Evolutionary conservation across 2,113 vertebrate species (phyloP).

Genomic region (Gopherus flavomarginatus): DNA sequence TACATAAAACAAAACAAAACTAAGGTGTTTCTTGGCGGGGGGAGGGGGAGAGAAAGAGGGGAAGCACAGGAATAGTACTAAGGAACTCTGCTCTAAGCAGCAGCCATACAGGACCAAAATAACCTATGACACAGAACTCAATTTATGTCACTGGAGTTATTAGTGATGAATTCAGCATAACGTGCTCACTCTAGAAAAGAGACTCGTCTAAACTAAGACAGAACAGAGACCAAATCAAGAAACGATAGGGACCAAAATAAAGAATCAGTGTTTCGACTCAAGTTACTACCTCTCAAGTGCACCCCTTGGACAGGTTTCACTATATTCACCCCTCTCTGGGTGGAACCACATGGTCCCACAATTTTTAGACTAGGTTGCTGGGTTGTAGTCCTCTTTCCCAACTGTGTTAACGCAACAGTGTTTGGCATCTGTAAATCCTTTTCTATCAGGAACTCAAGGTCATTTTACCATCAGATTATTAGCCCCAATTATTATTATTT

Average conservation of each 20-base stretch:
- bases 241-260: background rate
- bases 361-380: background rate
- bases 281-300: no score
- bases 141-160: background rate
- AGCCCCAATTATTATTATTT: background rate
- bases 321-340: background rate
- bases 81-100: background rate
- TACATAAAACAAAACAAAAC: background rate
- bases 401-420: background rate
- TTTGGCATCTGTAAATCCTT: background rate
- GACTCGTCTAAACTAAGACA: background rate
- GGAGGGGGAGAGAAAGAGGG: background rate
- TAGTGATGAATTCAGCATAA: background rate
- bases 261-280: background rate
- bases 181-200: background rate
- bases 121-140: background rate
- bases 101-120: background rate
- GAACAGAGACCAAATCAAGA: accelerated
- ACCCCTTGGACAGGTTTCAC: background rate
- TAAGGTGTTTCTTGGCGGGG: background rate
- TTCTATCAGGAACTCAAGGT: background rate
- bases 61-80: background rate
- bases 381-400: background rate
- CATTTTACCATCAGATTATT: background rate
- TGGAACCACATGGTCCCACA: background rate